Evolutionary conservation across 2,888 invertebrate genomes (phyloP).

Genomic region (Liodrosophila aerea): DNA sequence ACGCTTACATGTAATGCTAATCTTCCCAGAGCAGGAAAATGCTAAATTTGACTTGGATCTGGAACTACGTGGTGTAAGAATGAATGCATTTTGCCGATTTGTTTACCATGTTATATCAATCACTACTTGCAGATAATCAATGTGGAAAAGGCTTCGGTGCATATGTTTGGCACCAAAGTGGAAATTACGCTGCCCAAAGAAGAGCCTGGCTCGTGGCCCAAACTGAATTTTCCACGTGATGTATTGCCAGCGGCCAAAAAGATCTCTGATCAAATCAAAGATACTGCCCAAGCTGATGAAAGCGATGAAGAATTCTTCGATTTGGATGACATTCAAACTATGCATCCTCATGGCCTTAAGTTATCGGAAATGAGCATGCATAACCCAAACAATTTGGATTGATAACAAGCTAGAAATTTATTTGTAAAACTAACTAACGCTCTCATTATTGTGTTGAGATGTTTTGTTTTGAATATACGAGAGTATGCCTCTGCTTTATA

Average conservation of each 20-base stretch:
- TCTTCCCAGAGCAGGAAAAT: constrained; percentile 90
- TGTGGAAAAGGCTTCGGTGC: constrained; percentile 87
- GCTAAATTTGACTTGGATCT: constrained; percentile 89
- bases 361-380: constrained; percentile 71
- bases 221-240: constrained; percentile 86
- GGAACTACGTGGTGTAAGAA: constrained; percentile 90
- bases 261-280: constrained; percentile 5
- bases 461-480: constrained; percentile 43
- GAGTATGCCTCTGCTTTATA: constrained; percentile 20
- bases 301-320: constrained; percentile 87
- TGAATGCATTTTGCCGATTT: not conserved
- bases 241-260: constrained; percentile 55
- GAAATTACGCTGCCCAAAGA: constrained; percentile 95
- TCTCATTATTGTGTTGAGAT: constrained; percentile 6
- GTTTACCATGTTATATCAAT: not conserved
- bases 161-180: constrained; percentile 94
- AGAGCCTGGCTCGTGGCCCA: constrained; percentile 92
- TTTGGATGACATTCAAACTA: constrained; percentile 87
- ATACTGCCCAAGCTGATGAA: constrained; percentile 49
- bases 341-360: constrained; percentile 60
- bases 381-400: constrained; percentile 65
- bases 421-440: constrained; percentile 32
- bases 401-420: constrained; percentile 52
- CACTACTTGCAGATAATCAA: constrained; percentile 86
- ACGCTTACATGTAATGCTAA: constrained; percentile 87